phyloP scores from a whole-genome alignment of 2,797 vertebrate species.

The Pangasius mekongensis region DNA sequence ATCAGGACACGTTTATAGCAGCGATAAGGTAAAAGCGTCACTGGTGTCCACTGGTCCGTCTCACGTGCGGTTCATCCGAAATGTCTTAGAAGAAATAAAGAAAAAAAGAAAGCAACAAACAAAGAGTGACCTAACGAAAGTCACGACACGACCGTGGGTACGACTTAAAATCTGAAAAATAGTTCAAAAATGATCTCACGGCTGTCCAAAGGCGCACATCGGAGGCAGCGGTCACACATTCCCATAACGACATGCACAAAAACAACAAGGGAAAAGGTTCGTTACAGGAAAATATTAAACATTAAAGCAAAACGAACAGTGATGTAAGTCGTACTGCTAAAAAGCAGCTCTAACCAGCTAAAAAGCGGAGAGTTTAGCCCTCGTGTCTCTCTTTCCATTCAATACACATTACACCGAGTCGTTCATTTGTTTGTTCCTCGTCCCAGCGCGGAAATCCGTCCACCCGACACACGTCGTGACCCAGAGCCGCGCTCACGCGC shows the following conservation, averaged over 20 bases:
- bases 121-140: neutral
- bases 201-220: neutral
- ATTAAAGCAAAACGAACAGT: neutral
- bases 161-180: slow-evolving; percentile 2
- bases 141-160: neutral
- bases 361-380: neutral
- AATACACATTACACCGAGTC: neutral
- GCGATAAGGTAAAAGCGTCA: neutral
- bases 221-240: slow-evolving; percentile 7
- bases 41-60: neutral
- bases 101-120: neutral
- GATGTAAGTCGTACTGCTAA: neutral
- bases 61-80: slow-evolving; percentile 9
- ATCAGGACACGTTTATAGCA: neutral
- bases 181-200: neutral
- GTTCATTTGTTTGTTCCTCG: slow-evolving; percentile 18
- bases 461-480: slow-evolving; percentile 3
- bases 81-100: neutral
- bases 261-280: neutral
- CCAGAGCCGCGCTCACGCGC: neutral
- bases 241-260: slow-evolving; percentile 22
- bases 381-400: neutral
- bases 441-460: slow-evolving; percentile 26
- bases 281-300: neutral
- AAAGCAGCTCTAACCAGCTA: neutral